These are phyloP conservation scores for Cheirogaleus medius DNA, from an alignment of 2,113 vertebrate genomes.

Conservation along the genomic window DNA sequence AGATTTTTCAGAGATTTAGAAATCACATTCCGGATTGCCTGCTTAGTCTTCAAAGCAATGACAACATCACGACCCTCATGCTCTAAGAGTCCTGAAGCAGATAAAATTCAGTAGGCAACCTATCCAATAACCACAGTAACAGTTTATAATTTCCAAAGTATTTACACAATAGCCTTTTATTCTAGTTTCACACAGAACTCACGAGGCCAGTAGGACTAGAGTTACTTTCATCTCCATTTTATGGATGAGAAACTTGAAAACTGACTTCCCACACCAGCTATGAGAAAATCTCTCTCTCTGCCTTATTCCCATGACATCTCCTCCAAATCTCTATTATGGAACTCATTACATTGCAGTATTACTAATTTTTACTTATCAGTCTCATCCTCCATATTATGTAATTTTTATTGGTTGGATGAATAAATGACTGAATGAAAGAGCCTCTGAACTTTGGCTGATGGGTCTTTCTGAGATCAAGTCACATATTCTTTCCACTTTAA, in stretches of 20 bases:
- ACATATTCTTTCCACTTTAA: neutral
- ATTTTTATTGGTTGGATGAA: neutral
- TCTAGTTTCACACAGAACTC: neutral
- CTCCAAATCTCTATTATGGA: neutral
- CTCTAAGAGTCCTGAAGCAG: slow-evolving; percentile 64
- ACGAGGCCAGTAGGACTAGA: neutral
- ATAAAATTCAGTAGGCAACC: neutral
- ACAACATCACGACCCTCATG: slow-evolving; percentile 74
- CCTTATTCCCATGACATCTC: neutral
- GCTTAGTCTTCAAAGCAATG: slow-evolving; percentile 80
- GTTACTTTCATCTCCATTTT: neutral
- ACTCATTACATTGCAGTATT: too few species aligned
- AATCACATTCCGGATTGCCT: slow-evolving; percentile 77
- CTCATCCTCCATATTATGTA: neutral
- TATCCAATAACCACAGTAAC: too few species aligned
- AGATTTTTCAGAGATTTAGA: slow-evolving; percentile 80
- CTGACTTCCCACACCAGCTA: neutral
- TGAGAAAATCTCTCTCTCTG: neutral
- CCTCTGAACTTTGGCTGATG: neutral
- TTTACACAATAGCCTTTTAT: neutral
- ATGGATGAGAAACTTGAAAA: neutral
- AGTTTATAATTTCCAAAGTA: neutral
- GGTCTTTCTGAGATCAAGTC: neutral
- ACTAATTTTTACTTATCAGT: neutral
- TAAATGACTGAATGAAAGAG: neutral